These are phyloP conservation scores for Platygyra sinensis DNA, from an alignment of 64 coral and sea anemone species.

Conservation along the genomic window DNA sequence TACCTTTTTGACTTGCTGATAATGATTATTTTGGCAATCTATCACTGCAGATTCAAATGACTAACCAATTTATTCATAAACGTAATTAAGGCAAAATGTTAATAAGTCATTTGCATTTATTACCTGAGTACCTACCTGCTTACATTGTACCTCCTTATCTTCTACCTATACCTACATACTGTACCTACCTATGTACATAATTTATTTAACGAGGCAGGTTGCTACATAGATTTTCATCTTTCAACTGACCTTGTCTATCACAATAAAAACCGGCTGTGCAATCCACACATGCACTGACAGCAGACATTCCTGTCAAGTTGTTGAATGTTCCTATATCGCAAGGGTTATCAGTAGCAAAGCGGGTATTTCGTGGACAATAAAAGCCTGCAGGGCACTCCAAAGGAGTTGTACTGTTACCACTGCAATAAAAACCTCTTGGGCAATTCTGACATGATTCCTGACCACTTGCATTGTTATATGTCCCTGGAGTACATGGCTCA, in stretches of 20 bases:
- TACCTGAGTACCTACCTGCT: background rate
- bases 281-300: constrained; percentile 57
- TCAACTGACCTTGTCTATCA: constrained; percentile 62
- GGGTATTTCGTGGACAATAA: constrained; percentile 78
- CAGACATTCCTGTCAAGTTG: constrained; percentile 80
- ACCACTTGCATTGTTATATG: constrained; percentile 85
- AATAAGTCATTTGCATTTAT: no score
- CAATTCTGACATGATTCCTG: constrained; percentile 68
- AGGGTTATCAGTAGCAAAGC: constrained; percentile 60
- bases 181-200: no score
- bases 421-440: constrained; percentile 89
- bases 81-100: no score
- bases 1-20: no score
- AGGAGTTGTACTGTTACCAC: constrained; percentile 89
- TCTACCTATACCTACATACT: background rate
- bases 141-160: background rate
- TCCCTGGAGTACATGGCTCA: constrained; percentile 72
- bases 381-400: constrained; percentile 79
- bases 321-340: constrained; percentile 89
- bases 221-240: background rate
- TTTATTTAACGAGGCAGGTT: no score
- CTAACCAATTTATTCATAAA: no score
- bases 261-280: constrained; percentile 94
- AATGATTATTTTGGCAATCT: no score
- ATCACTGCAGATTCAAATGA: no score